Conservation (phyloP, 1,140 invertebrate species). For the Drosophila sproati region DNA sequence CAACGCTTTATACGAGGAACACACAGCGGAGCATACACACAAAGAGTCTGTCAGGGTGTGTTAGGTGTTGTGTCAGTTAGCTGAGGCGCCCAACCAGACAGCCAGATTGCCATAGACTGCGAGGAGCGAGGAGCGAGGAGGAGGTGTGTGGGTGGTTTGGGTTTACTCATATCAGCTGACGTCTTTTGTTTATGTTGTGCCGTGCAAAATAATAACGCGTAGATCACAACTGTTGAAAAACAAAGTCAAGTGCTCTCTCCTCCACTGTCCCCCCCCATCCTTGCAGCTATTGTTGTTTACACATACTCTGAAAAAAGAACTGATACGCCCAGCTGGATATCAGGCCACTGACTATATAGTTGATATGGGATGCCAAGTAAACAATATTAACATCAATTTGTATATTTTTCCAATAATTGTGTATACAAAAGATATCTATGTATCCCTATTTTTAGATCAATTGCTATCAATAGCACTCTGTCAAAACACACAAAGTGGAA, state of each 20-base stretch:
- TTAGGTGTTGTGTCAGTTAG: slow-evolving; percentile 65
- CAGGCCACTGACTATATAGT: slow-evolving; percentile 14
- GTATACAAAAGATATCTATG: neutral
- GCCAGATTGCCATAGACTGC: slow-evolving; percentile 15
- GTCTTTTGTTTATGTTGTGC: slow-evolving; percentile 66
- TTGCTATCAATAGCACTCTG: neutral
- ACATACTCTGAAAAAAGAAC: slow-evolving; percentile 2
- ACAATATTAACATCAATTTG: slow-evolving; percentile 5
- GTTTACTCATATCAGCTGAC: slow-evolving; percentile 66
- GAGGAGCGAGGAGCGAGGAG: neutral
- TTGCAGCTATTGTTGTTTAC: slow-evolving; percentile 25
- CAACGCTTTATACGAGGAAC: slow-evolving; percentile 52
- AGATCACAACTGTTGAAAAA: slow-evolving; percentile 53
- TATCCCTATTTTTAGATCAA: neutral
- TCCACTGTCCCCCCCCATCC: neutral
- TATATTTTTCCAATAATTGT: too few relatives aligned
- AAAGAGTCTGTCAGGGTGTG: slow-evolving; percentile 44
- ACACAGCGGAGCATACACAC: slow-evolving; percentile 1
- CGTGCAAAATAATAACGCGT: slow-evolving; percentile 57
- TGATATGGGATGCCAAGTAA: slow-evolving; percentile 5
- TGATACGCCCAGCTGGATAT: slow-evolving; percentile 12
- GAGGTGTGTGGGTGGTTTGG: slow-evolving; percentile 10
- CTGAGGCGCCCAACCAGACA: neutral
- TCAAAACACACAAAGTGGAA: neutral
- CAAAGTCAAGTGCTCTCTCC: slow-evolving; percentile 10